phyloP scores from a whole-genome alignment of 2,797 vertebrate species.

The Melanotaenia trifasciata region DNA sequence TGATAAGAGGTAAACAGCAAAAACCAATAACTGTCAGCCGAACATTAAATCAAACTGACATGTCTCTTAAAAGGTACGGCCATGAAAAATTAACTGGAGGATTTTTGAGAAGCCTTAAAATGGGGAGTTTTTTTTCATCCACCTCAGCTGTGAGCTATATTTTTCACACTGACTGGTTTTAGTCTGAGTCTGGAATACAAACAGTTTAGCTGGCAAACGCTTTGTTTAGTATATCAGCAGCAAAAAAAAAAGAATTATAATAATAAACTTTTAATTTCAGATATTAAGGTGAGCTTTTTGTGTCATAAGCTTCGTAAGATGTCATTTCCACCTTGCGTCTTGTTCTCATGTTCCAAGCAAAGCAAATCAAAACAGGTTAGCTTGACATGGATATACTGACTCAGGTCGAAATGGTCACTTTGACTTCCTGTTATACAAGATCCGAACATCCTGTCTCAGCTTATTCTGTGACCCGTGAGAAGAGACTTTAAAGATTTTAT shows the following conservation, averaged over 20 bases:
- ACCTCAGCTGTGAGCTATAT: conserved; percentile 58
- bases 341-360: conserved; percentile 14
- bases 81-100: conserved; percentile 78
- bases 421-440: conserved; percentile 48
- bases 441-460: conserved; percentile 57
- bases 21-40: conserved; percentile 83
- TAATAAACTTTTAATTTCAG: conserved; percentile 21
- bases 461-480: conserved; percentile 61
- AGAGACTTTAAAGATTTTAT: conserved; percentile 72
- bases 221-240: conserved; percentile 20
- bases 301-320: conserved; percentile 1
- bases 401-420: conserved; percentile 48
- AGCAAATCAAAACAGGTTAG: conserved; percentile 43
- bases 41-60: conserved; percentile 82
- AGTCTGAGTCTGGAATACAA: conserved; percentile 40
- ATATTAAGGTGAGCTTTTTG: conserved; percentile 10
- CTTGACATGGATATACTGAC: conserved; percentile 42
- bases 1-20: conserved; percentile 84
- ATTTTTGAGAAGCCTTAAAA: conserved; percentile 69
- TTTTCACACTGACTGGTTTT: conserved; percentile 42
- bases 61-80: conserved; percentile 79
- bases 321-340: conserved; percentile 15
- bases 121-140: conserved; percentile 43
- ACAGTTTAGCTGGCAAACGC: conserved; percentile 31
- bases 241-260: conserved; percentile 13